Evolutionary conservation across 2,888 invertebrate genomes (phyloP).

Genomic region (Acrobasis suavella): DNA sequence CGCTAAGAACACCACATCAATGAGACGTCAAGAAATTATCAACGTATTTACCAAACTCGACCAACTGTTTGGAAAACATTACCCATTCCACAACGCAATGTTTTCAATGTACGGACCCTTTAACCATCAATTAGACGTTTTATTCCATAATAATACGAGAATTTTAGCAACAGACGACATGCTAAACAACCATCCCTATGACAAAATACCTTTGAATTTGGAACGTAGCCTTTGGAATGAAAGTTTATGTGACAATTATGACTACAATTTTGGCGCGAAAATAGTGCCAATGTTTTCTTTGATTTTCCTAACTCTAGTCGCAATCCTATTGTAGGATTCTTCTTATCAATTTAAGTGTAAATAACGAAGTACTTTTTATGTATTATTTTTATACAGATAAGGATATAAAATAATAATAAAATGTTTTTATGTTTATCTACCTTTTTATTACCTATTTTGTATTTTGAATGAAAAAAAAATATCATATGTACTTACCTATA

Average conservation of each 20-base stretch:
- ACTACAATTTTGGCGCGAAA: conserved; percentile 47
- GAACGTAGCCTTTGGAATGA: conserved; percentile 54
- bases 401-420: too few species aligned
- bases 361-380: background rate
- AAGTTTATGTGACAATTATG: conserved; percentile 46
- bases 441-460: too few species aligned
- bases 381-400: too few species aligned
- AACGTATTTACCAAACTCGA: conserved; percentile 87
- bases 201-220: conserved; percentile 63
- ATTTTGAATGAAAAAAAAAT: too few species aligned
- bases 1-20: conserved; percentile 75
- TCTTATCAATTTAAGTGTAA: conserved; percentile 25
- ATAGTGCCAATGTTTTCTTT: conserved; percentile 43
- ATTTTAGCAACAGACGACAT: conserved; percentile 52
- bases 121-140: conserved; percentile 83
- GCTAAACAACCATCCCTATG: conserved; percentile 58
- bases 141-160: conserved; percentile 85
- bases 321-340: conserved; percentile 19
- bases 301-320: conserved; percentile 52
- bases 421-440: too few species aligned
- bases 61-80: conserved; percentile 85
- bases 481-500: too few species aligned
- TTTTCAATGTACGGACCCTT: conserved; percentile 88
- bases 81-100: conserved; percentile 79
- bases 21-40: conserved; percentile 86